Percentiles rank a stretch among this genome's conserved stretches.
These are phyloP conservation scores for Sebastes wilsoni DNA, from an alignment of 2,797 vertebrate species.

Conservation along the genomic window DNA sequence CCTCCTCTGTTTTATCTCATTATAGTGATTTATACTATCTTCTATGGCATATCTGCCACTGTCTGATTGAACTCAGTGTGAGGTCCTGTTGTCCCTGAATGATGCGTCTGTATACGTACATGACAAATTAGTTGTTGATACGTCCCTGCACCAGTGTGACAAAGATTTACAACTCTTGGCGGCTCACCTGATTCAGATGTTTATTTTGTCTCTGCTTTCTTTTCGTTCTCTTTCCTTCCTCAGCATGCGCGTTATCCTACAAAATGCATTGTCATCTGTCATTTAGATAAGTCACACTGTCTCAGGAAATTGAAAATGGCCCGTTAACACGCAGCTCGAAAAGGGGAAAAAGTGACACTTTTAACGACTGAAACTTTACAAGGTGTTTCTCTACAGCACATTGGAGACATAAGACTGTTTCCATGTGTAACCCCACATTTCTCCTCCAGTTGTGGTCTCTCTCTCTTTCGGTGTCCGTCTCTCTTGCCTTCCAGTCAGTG, in stretches of 20 bases:
- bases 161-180: constrained; percentile 31
- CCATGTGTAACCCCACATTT: background rate
- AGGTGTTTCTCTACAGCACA: constrained; percentile 9
- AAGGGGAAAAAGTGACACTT: constrained; percentile 7
- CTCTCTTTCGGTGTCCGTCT: constrained; percentile 3
- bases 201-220: background rate
- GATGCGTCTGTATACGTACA: constrained; percentile 1
- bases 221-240: background rate
- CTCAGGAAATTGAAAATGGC: constrained; percentile 22
- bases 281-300: constrained; percentile 29
- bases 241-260: background rate
- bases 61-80: constrained; percentile 29
- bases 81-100: constrained; percentile 25
- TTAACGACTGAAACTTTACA: constrained; percentile 35
- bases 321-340: constrained; percentile 24
- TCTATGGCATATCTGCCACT: constrained; percentile 20
- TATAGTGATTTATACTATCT: constrained; percentile 27
- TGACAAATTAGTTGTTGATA: constrained; percentile 40
- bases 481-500: constrained; percentile 40
- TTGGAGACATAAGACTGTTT: constrained; percentile 8
- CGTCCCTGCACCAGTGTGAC: background rate
- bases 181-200: constrained; percentile 1
- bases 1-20: constrained; percentile 1
- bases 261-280: constrained; percentile 25
- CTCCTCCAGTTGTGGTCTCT: background rate